phyloP scores from a whole-genome alignment of 1,140 invertebrate genomes.

The Ceratina australensis region DNA sequence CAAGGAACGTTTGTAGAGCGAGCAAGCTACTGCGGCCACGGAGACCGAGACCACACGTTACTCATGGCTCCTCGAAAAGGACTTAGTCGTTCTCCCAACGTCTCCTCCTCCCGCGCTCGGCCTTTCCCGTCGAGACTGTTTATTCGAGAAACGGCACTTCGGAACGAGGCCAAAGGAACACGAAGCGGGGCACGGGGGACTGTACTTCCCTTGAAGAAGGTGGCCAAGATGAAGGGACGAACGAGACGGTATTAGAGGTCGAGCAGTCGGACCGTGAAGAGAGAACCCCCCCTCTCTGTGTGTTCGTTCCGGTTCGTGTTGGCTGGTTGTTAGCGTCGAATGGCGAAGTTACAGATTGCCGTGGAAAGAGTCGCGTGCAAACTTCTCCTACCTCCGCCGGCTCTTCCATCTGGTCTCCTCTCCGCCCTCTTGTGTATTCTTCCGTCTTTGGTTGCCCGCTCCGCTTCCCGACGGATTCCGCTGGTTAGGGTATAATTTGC shows the following conservation, averaged over 20 bases:
- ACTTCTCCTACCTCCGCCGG: background rate
- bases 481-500: constrained; percentile 40
- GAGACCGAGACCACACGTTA: constrained; percentile 53
- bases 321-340: constrained; percentile 65
- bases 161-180: constrained; percentile 48
- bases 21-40: constrained; percentile 50
- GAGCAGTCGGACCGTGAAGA: constrained; percentile 46
- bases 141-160: constrained; percentile 63
- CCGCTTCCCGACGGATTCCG: background rate
- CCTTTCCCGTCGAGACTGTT: constrained; percentile 55
- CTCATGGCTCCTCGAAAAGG: constrained; percentile 53
- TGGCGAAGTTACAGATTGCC: constrained; percentile 68
- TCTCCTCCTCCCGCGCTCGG: background rate
- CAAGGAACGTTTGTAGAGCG: constrained; percentile 55
- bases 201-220: constrained; percentile 6
- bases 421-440: constrained; percentile 7
- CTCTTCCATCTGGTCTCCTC: background rate
- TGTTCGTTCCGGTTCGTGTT: constrained; percentile 44
- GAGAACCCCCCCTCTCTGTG: constrained; percentile 18
- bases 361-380: constrained; percentile 55
- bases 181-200: constrained; percentile 24
- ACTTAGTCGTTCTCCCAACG: constrained; percentile 47
- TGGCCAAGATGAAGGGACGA: constrained; percentile 22
- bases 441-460: constrained; percentile 9
- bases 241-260: constrained; percentile 43